Conservation (phyloP, 2,888 invertebrate species). For the Eueremaeus valkanovi region DNA sequence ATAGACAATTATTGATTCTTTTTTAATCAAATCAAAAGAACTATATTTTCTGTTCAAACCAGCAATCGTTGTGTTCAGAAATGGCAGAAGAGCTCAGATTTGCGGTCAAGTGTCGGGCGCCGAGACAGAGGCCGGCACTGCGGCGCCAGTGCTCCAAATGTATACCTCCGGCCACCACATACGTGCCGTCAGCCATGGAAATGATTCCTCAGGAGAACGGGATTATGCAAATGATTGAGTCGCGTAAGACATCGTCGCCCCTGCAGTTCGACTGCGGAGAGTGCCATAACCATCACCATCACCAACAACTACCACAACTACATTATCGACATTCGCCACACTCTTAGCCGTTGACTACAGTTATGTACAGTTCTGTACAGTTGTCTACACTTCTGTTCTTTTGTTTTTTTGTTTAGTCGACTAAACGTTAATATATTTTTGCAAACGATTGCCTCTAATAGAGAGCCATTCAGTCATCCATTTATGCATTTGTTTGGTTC, state of each 20-base stretch:
- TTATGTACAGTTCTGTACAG: too few relatives aligned
- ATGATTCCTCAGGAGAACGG: slow-evolving; percentile 59
- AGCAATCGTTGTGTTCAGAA: slow-evolving; percentile 86
- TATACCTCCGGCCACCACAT: slow-evolving; percentile 14
- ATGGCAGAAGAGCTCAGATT: slow-evolving; percentile 89
- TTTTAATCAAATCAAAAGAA: slow-evolving; percentile 39
- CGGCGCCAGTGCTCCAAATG: slow-evolving; percentile 72
- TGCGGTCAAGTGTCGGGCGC: slow-evolving; percentile 73
- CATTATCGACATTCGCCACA: slow-evolving; percentile 14
- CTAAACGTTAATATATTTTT: slow-evolving; percentile 18
- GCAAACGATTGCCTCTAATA: not conserved
- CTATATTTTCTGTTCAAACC: slow-evolving; percentile 46
- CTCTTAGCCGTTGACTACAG: not conserved
- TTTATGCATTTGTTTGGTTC: slow-evolving; percentile 14
- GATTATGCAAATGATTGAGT: slow-evolving; percentile 63
- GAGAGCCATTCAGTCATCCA: too few relatives aligned
- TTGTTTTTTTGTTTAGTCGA: not conserved
- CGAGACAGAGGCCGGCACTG: slow-evolving; percentile 73
- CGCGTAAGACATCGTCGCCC: slow-evolving; percentile 58
- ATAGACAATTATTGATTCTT: not conserved
- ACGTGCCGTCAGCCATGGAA: slow-evolving; percentile 40
- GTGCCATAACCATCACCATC: slow-evolving; percentile 14
- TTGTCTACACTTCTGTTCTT: not conserved
- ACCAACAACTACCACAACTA: not conserved
- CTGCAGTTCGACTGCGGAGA: slow-evolving; percentile 42